phyloP scores from a whole-genome alignment of 1,140 invertebrate species.

The Macrobrachium rosenbergii region DNA sequence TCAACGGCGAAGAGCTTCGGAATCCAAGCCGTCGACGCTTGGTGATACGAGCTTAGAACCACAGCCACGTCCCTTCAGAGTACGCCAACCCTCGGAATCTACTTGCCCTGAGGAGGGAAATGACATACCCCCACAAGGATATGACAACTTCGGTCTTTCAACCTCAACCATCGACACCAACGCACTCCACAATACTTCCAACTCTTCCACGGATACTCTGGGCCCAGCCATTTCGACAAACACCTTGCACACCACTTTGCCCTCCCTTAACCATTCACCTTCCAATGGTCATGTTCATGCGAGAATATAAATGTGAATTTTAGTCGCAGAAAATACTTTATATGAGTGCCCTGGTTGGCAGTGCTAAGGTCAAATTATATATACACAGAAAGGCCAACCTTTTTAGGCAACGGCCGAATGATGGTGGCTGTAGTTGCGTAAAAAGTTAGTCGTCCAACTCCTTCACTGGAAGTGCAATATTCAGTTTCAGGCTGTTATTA shows the following conservation, averaged over 20 bases:
- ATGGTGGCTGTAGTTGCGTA: no score
- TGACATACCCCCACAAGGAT: constrained; percentile 24
- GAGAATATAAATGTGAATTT: not conserved
- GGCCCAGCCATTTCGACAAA: constrained; percentile 27
- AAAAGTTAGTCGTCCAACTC: no score
- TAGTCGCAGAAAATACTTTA: no score
- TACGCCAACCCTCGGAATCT: constrained; percentile 41
- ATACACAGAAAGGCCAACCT: no score
- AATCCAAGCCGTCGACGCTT: not conserved
- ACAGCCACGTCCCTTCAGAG: not conserved
- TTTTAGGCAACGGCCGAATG: no score
- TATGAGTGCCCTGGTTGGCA: no score
- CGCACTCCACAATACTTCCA: constrained; percentile 36
- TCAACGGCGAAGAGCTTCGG: not conserved
- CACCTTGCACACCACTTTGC: constrained; percentile 40
- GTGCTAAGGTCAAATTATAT: no score
- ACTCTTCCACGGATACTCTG: constrained; percentile 34
- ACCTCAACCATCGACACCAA: constrained; percentile 28
- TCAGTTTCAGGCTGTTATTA: no score
- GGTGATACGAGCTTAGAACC: not conserved
- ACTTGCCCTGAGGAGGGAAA: constrained; percentile 39
- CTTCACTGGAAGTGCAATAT: no score
- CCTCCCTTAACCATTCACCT: constrained; percentile 15
- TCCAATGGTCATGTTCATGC: not conserved
- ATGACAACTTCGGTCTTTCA: constrained; percentile 40